Evolutionary conservation across 2,888 invertebrate genomes (phyloP).

Genomic region (Eueremaeus valkanovi): DNA sequence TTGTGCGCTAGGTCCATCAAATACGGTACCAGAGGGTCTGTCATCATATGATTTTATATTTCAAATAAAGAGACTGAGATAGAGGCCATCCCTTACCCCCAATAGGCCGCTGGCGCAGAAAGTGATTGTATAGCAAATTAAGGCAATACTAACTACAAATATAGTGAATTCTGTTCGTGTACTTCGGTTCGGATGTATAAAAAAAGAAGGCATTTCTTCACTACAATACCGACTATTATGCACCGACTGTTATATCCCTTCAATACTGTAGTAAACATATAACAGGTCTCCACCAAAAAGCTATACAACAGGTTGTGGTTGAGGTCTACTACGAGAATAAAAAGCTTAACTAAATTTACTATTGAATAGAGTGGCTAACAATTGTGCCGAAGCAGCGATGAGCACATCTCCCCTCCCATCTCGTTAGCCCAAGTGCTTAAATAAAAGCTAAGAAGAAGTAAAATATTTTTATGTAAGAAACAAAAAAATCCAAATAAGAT

Average conservation of each 20-base stretch:
- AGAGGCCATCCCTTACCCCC: neutral
- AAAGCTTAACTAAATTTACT: neutral
- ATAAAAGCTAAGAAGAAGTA: too few species aligned
- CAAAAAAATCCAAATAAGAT: neutral
- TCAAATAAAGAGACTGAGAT: neutral
- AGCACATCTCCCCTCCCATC: neutral
- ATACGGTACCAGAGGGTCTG: too few species aligned
- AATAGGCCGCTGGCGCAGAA: neutral
- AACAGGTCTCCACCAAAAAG: neutral
- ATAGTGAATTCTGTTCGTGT: neutral
- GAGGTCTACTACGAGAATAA: too few species aligned
- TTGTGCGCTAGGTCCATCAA: too few species aligned
- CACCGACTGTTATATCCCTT: neutral
- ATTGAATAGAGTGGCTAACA: neutral
- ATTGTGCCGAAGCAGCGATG: neutral
- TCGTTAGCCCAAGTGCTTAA: neutral
- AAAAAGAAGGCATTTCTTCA: neutral
- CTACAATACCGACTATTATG: neutral
- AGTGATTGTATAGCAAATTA: neutral
- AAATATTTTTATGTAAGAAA: neutral
- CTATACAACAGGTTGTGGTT: neutral
- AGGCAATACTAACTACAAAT: neutral
- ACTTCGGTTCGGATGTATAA: neutral
- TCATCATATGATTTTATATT: neutral
- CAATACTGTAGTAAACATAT: too few species aligned